Evolutionary conservation across 1,140 invertebrate genomes (phyloP).

Genomic region (Manduca sexta): DNA sequence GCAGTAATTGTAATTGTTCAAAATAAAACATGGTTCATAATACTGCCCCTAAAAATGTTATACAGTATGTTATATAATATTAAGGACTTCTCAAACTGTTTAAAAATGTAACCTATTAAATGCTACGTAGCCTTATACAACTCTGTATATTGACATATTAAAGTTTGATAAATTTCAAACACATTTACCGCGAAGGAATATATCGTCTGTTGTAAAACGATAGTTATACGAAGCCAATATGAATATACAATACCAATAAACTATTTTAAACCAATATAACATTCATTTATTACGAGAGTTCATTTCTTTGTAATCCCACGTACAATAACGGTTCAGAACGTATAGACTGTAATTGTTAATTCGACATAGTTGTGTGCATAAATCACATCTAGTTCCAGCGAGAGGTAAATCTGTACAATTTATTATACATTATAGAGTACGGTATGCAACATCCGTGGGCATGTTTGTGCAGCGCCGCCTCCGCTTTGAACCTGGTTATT

Average conservation of each 20-base stretch:
- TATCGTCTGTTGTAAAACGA: too few species aligned
- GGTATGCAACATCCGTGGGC: not conserved
- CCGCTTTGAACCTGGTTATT: constrained; percentile 15
- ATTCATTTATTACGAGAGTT: constrained; percentile 5
- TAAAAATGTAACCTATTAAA: too few species aligned
- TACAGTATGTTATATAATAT: too few species aligned
- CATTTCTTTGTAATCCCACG: constrained; percentile 19
- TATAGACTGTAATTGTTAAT: constrained; percentile 58
- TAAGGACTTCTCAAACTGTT: too few species aligned
- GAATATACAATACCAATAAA: constrained; percentile 9
- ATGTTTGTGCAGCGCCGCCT: not conserved
- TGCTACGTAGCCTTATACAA: too few species aligned
- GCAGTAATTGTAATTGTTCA: too few species aligned
- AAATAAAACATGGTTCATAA: too few species aligned
- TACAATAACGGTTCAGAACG: constrained; percentile 41
- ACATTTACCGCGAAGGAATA: too few species aligned
- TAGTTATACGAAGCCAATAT: too few species aligned
- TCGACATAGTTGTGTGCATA: constrained; percentile 59
- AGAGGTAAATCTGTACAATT: constrained; percentile 58
- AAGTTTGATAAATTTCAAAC: too few species aligned
- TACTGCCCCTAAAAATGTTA: too few species aligned
- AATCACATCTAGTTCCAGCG: constrained; percentile 56
- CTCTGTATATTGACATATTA: too few species aligned
- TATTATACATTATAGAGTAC: constrained; percentile 44
- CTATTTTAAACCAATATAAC: constrained; percentile 13